Conservation (phyloP, 2,888 invertebrate genomes). For the Colostygia pectinataria region DNA sequence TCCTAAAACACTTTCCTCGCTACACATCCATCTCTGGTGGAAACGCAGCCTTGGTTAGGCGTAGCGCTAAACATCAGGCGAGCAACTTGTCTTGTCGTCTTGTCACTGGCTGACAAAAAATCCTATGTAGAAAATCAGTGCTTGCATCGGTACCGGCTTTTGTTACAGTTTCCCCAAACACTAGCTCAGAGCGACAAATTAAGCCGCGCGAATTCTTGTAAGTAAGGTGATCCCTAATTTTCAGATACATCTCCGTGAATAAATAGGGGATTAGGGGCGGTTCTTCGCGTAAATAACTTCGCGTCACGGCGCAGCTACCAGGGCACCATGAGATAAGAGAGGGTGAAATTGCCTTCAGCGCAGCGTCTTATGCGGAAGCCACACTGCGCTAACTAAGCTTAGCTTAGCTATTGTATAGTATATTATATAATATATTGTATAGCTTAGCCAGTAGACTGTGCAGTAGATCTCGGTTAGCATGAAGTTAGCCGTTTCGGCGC, state of each 20-base stretch:
- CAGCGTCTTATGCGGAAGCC: conserved; percentile 44
- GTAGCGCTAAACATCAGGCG: too few relatives aligned
- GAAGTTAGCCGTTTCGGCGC: too few relatives aligned
- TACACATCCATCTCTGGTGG: too few relatives aligned
- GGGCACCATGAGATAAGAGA: conserved; percentile 68
- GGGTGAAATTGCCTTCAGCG: conserved; percentile 66
- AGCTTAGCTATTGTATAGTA: too few relatives aligned
- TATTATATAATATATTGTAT: too few relatives aligned
- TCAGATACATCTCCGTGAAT: conserved; percentile 81
- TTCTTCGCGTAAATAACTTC: conserved; percentile 78
- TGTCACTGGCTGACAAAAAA: too few relatives aligned
- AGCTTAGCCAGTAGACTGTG: too few relatives aligned
- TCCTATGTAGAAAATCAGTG: conserved; percentile 39
- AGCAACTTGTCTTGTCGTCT: too few relatives aligned
- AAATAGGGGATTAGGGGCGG: conserved; percentile 81
- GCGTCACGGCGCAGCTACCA: conserved; percentile 66
- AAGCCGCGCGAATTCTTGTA: conserved; percentile 57
- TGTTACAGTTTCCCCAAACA: conserved; percentile 32
- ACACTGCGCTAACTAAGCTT: too few relatives aligned
- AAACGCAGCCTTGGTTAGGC: too few relatives aligned
- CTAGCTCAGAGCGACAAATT: conserved; percentile 66
- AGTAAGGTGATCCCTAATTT: conserved; percentile 83
- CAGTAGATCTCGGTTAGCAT: too few relatives aligned
- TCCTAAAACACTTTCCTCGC: too few relatives aligned
- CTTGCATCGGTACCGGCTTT: conserved; percentile 41